These are phyloP conservation scores for Acrocephalus arundinaceus DNA, from an alignment of 2,113 vertebrate species.

Conservation along the genomic window DNA sequence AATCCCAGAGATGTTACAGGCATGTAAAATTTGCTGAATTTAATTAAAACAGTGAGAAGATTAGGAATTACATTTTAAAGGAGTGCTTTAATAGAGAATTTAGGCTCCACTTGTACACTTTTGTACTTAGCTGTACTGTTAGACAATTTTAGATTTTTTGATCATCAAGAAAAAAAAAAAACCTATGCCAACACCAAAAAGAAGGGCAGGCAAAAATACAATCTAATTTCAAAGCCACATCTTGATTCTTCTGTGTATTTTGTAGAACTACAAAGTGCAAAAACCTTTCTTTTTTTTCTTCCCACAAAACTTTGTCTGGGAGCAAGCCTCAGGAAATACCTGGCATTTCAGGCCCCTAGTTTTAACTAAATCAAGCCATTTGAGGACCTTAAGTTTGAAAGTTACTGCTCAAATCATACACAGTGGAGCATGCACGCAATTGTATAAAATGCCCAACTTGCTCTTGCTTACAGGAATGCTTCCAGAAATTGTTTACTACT, in stretches of 20 bases:
- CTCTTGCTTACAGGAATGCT: background rate
- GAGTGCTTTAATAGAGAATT: background rate
- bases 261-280: background rate
- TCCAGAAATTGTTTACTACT: background rate
- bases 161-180: background rate
- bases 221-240: background rate
- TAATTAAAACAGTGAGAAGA: background rate
- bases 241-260: background rate
- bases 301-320: background rate
- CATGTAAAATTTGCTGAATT: background rate
- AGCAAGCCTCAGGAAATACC: background rate
- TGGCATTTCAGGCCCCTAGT: background rate
- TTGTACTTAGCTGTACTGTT: background rate
- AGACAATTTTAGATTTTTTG: background rate
- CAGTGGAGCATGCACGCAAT: background rate
- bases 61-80: background rate
- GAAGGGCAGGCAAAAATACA: background rate
- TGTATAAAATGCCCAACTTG: background rate
- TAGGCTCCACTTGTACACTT: background rate
- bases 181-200: background rate
- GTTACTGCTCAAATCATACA: background rate
- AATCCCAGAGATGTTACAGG: background rate
- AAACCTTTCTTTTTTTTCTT: rapidly evolving
- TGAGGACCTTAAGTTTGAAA: background rate
- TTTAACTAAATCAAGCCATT: background rate